Conservation (phyloP, 2,797 vertebrate genomes). For the Calcarius lapponicus region DNA sequence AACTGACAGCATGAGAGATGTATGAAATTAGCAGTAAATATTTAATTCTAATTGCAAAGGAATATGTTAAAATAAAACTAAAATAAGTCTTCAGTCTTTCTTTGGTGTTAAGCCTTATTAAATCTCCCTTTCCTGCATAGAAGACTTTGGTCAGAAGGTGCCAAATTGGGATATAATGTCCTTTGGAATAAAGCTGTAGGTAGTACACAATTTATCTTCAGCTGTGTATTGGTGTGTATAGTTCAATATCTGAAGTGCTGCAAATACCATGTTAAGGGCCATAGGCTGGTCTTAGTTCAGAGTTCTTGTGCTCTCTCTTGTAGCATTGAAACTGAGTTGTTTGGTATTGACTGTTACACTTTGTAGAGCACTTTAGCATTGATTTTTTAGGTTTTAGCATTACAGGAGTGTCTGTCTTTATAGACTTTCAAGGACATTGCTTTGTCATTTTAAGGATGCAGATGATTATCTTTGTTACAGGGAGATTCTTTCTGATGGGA, state of each 20-base stretch:
- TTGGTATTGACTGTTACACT: background rate
- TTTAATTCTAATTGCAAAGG: constrained; percentile 10
- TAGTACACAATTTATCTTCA: background rate
- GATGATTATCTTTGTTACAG: background rate
- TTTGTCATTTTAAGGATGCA: background rate
- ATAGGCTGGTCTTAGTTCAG: background rate
- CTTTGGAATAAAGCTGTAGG: background rate
- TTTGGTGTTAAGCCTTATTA: background rate
- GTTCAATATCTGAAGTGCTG: background rate
- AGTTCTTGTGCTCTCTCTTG: background rate
- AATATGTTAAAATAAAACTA: background rate
- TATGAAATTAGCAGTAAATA: constrained; percentile 33
- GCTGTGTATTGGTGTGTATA: background rate
- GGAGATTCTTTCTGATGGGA: background rate
- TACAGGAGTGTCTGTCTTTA: background rate
- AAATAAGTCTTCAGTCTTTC: background rate
- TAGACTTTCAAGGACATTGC: background rate
- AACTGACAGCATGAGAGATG: background rate
- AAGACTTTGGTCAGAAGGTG: background rate
- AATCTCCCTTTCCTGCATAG: background rate
- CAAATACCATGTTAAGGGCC: background rate
- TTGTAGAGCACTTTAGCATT: background rate
- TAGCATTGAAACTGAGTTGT: background rate
- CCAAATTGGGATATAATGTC: background rate
- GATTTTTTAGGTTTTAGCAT: background rate